Conservation (phyloP, 2,797 vertebrate genomes). For the Mormyrus proboscirostris region DNA sequence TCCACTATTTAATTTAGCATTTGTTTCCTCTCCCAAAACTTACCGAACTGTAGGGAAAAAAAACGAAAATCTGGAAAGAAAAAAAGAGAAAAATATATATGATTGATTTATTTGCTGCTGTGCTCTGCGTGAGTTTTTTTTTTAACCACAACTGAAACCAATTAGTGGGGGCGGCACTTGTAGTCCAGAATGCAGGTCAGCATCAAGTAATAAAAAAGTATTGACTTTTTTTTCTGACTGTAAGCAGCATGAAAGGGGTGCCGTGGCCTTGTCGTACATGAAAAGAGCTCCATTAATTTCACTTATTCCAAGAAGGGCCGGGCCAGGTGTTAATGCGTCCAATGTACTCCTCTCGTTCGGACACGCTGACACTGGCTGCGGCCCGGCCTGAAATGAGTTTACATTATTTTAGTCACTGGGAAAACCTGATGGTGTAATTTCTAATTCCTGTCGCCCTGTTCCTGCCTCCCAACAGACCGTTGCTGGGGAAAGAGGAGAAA, state of each 20-base stretch:
- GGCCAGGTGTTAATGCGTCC: slow-evolving; percentile 81
- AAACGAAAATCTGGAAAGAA: slow-evolving; percentile 58
- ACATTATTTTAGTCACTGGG: slow-evolving; percentile 69
- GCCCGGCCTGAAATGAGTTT: slow-evolving; percentile 66
- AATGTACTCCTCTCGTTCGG: slow-evolving; percentile 74
- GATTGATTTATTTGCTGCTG: slow-evolving; percentile 77
- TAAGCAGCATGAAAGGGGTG: slow-evolving; percentile 80
- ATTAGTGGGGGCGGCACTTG: slow-evolving; percentile 80
- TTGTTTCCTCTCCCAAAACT: slow-evolving; percentile 56
- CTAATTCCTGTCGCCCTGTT: slow-evolving; percentile 56
- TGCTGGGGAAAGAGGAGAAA: slow-evolving; percentile 49
- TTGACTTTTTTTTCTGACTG: slow-evolving; percentile 89
- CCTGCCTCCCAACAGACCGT: slow-evolving; percentile 39
- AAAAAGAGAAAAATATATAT: slow-evolving; percentile 40
- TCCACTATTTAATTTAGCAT: slow-evolving; percentile 32
- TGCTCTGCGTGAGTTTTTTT: slow-evolving; percentile 72
- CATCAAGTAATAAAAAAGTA: slow-evolving; percentile 89
- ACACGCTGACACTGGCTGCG: slow-evolving; percentile 66
- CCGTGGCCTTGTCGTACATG: slow-evolving; percentile 80
- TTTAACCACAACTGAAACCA: slow-evolving; percentile 76
- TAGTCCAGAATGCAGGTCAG: slow-evolving; percentile 84
- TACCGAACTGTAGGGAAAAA: slow-evolving; percentile 54
- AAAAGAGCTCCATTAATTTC: slow-evolving; percentile 87
- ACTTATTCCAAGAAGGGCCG: slow-evolving; percentile 82
- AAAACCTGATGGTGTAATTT: slow-evolving; percentile 53